Evolutionary conservation across 2,888 invertebrate genomes (phyloP).

Genomic region (Cantharis rufa): DNA sequence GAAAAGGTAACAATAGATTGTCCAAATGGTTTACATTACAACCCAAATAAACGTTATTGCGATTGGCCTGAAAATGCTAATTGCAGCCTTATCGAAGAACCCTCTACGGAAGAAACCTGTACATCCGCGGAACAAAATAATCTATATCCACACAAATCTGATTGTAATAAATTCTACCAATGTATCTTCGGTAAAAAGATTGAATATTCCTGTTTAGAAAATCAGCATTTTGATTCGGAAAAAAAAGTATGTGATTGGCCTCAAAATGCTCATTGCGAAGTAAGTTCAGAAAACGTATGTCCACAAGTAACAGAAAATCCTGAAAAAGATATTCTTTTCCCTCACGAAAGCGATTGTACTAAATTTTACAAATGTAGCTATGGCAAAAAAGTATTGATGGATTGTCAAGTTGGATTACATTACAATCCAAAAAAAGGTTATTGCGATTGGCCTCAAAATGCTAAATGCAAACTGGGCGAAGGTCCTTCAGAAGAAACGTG

Average conservation of each 20-base stretch:
- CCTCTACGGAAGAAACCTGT: not conserved
- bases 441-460: constrained; percentile 35
- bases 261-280: constrained; percentile 21
- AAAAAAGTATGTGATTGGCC: constrained; percentile 33
- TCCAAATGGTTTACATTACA: constrained; percentile 31
- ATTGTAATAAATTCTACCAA: constrained; percentile 33
- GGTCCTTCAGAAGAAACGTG: not conserved
- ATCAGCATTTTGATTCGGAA: constrained; percentile 29
- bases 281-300: not conserved
- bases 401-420: constrained; percentile 31
- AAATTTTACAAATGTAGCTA: constrained; percentile 33
- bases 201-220: constrained; percentile 25
- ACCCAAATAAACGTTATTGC: constrained; percentile 27
- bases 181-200: constrained; percentile 26
- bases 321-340: constrained; percentile 3
- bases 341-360: constrained; percentile 27
- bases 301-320: constrained; percentile 7
- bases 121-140: not conserved
- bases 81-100: constrained; percentile 7
- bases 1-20: not conserved
- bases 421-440: constrained; percentile 28
- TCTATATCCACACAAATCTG: constrained; percentile 20
- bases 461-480: constrained; percentile 17
- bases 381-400: constrained; percentile 18
- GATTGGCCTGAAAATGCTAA: constrained; percentile 33